Base-by-base conservation (phyloP, 2,888 invertebrate genomes). In the Lycaena phlaeas region DNA sequence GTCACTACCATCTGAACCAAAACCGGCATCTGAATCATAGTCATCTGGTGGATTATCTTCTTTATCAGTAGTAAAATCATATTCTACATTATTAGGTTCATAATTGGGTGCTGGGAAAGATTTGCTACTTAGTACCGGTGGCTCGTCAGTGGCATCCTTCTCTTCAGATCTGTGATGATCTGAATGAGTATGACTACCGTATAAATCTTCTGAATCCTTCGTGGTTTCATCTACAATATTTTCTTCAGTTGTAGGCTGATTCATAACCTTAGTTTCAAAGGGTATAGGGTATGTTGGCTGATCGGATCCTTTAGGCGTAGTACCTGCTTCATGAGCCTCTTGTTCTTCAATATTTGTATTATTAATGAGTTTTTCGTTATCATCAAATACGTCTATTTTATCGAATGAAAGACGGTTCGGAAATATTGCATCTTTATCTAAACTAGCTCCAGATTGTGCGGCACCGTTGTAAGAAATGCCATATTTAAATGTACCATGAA, bases 371-470 rank as follows among this genome's bases (percentile, higher is more conserved):
- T 75, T 77, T 43, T 78, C 66, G 36, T 56, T 71, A 55, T 73
- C 68, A 46, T 81, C 76, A 53, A 68, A 74, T 0, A 82, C 82
- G 43, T 84, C 68, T 43, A 82, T 74, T 65, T 76, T 79, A 27
- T 78, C 75, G 48, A 78, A 82, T 6, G 74, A 61, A 41, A 77
- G 53, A 48, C 74, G 63, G 49, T 74, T 79, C 1, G 74, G 64
- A 47, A 82, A 82, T 38, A 82, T 70, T 12, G 79, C 68, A 46
- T 82, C 87, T 59, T 88, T 88, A 53, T 87, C 86, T 18, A 87
- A 76, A 53, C 94, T 93, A 1, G 93, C 91, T 14, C 92, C 92
- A 4, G 94, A 90, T 66, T 95, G 94, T 2, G 94, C 93, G 1
- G 92, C 93, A 2, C 94, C 94, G 25, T 87, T 90, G 53, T 92